These are phyloP conservation scores for Pristionchus exspectatus DNA, from an alignment of 2,888 invertebrate genomes.

Conservation along the genomic window DNA sequence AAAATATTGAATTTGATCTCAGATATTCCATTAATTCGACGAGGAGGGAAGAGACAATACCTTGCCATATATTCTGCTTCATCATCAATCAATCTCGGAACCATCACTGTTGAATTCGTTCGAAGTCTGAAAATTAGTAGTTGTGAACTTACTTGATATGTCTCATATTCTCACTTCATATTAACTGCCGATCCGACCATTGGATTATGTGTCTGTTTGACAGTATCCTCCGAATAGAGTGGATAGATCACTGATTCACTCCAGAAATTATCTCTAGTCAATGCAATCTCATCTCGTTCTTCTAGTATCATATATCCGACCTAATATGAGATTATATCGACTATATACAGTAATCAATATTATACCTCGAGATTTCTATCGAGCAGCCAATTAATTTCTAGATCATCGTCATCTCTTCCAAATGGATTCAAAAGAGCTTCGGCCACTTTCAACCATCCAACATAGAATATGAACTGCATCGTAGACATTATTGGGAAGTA, in stretches of 20 bases:
- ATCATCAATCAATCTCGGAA: constrained; percentile 45
- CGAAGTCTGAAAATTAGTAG: constrained; percentile 10
- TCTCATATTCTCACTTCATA: constrained; percentile 44
- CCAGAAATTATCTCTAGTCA: constrained; percentile 49
- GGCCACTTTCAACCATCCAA: constrained; percentile 55
- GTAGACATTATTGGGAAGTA: constrained; percentile 53
- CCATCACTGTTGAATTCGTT: constrained; percentile 50
- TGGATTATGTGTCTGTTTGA: constrained; percentile 16
- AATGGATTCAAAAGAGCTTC: constrained; percentile 55
- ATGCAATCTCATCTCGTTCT: constrained; percentile 6
- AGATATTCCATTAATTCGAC: not conserved
- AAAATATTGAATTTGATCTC: constrained; percentile 27
- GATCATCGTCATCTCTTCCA: constrained; percentile 55
- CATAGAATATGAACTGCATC: constrained; percentile 43
- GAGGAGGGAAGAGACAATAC: not conserved
- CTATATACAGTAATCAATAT: not conserved
- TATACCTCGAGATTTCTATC: constrained; percentile 54
- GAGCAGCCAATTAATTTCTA: constrained; percentile 54
- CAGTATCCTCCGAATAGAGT: constrained; percentile 45
- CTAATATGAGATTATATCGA: not conserved
- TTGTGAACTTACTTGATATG: not conserved
- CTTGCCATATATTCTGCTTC: constrained; percentile 8
- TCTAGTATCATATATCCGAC: constrained; percentile 53
- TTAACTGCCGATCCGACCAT: constrained; percentile 53
- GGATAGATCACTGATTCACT: constrained; percentile 44